Base-by-base conservation (phyloP, 2,113 vertebrate species). In the Gobio gobio region DNA sequence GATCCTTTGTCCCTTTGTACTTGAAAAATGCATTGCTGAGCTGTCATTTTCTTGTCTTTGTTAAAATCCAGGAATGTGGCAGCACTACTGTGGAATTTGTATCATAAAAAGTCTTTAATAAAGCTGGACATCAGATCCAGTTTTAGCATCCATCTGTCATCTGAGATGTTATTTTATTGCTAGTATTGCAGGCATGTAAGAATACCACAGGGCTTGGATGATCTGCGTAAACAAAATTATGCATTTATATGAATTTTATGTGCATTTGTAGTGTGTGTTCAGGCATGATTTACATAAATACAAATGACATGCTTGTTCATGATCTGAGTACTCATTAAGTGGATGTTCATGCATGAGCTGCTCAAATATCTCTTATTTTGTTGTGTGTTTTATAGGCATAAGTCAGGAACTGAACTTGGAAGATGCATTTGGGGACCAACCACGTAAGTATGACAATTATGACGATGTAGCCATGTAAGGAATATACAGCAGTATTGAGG, bases 361-460 rank as follows among this genome's bases (percentile, higher is more conserved):
- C 10, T 33, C 16, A 54, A 54, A 12, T 40, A 43, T 64, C 2
- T 77, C 45, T 18, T 9, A 36, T 75, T 47, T 18, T 78, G 18
- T 40, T 29, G 10, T 86, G 64, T 86, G 78, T 43, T 20, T 87
- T 85, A 1, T 24, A 94, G 94, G 91, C 36, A 47, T 90, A 33
- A 78, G 90, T 59, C 89, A 94, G 83, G 91, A 72, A 0, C 5
- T 88, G 0, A 13, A 61, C 4, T 49, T 93, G 16, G 4, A 0
- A 1, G 90, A 89, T 43, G 90, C 87, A 26, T 4, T 90, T 6
- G 58, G 33, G 1, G 43, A 24, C 22, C 5, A 61, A 0, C 64
- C 24, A 74, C 0, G 79, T 81, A 33, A 81, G 79, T 40, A 18
- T 12, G 43, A 26, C 8, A 54, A 1, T 18, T 8, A 18, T 64